Evolutionary conservation across 2,888 invertebrate genomes (phyloP), one percentile per base, ranked within the genome.

Genomic region (Heteromyza rotundicornis): DNA sequence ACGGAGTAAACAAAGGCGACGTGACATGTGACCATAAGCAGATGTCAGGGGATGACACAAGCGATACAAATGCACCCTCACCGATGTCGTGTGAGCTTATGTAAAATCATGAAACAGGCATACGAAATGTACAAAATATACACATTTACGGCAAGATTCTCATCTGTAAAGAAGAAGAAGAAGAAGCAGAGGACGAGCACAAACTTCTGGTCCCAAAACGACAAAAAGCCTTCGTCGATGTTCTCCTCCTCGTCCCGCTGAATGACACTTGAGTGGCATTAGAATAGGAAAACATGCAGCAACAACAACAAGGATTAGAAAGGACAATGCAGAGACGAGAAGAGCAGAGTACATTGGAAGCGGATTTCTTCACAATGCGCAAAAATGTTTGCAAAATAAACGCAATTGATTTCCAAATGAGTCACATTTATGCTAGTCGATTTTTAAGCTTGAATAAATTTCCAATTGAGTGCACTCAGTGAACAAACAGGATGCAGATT

Each of bases 371-470:
- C 47, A 14, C 17, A 7, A 40, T 40, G 3, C 3, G 14, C 5
- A 40, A 40, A 40, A 40, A 40, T 40, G 16, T 40, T 40, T 10
- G 40, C 47, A 47, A 47, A 47, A 20, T 47, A 19, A n/a, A 20
- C 7, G 2, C 47, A 47, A 47, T 47, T 47, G 47, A 47, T 47
- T 19, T 47, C 3, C 2, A 47, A 47, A 20, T 47, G 19, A 47
- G 47, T 47, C 14, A 20, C 47, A 8, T 47, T 47, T 40, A 40
- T n/a, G 14, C 14, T 40, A 40, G 47, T 47, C 20, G 3, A 20
- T 20, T 47, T 47, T 47, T 47, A 47, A 47, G 47, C 47, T 20
- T 47, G 47, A 47, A 47, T 47, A 47, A 17, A 47, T 47, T 47
- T 47, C 47, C 47, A 47, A 47, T 47, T 47, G 47, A 47, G 19